Evolutionary conservation across 2,888 invertebrate genomes (phyloP).

Genomic region (Tiliacea citrago): DNA sequence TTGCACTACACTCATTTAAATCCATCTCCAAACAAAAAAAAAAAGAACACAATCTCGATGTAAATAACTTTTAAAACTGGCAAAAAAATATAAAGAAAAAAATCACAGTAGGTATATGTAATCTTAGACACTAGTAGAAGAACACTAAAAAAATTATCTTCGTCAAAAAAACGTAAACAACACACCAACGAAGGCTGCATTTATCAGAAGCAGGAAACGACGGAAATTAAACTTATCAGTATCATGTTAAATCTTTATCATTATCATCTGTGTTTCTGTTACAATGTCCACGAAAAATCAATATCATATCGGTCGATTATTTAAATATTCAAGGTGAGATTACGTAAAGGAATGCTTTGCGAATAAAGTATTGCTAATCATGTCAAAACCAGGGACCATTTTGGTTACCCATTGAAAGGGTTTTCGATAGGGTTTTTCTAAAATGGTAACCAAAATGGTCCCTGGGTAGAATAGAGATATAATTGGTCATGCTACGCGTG

Average conservation of each 20-base stretch:
- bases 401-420: too few species aligned
- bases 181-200: constrained; percentile 38
- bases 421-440: too few species aligned
- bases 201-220: constrained; percentile 63
- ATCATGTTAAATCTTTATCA: constrained; percentile 43
- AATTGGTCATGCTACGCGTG: too few species aligned
- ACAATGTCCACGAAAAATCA: constrained; percentile 61
- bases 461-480: too few species aligned
- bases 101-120: constrained; percentile 39
- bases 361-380: background rate
- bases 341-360: constrained; percentile 30
- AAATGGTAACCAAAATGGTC: too few species aligned
- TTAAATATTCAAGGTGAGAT: constrained; percentile 56
- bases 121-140: constrained; percentile 4
- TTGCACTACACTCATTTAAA: constrained; percentile 38
- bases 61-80: background rate
- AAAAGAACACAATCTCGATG: background rate
- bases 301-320: constrained; percentile 56
- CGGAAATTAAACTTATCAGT: constrained; percentile 50
- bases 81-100: background rate
- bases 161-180: constrained; percentile 41
- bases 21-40: constrained; percentile 37
- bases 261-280: constrained; percentile 43
- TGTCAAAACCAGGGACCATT: too few species aligned
- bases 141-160: constrained; percentile 31